Percentiles rank a stretch among this genome's conserved stretches.
These are phyloP conservation scores for Speoplatyrhinus poulsoni DNA, from an alignment of 2,113 vertebrate species.

Conservation along the genomic window DNA sequence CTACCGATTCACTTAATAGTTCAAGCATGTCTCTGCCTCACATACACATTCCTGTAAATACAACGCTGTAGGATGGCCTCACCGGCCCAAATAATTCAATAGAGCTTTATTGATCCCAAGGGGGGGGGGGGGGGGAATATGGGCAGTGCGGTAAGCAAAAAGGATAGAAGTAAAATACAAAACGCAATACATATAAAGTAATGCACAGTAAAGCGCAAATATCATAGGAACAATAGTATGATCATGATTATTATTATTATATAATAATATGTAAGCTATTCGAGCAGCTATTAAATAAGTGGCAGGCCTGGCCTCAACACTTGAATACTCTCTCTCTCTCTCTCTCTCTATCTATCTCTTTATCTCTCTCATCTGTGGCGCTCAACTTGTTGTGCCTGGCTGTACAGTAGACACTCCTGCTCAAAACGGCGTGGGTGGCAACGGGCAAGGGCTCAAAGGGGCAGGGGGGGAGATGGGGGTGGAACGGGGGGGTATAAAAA, in stretches of 20 bases:
- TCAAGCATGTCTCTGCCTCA: too few species aligned
- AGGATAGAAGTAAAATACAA: too few species aligned
- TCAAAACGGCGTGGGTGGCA: conserved; percentile 54
- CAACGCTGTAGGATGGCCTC: conserved; percentile 24
- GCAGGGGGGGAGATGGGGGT: conserved; percentile 30
- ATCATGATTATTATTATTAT: too few species aligned
- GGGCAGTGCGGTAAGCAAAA: too few species aligned
- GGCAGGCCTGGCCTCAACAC: conserved; percentile 27
- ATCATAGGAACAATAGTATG: too few species aligned
- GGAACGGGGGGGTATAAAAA: conserved; percentile 11
- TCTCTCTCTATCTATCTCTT: conserved; percentile 8
- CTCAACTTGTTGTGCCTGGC: conserved; percentile 35
- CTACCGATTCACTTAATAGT: too few species aligned
- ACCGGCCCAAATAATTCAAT: not conserved
- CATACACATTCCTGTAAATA: too few species aligned
- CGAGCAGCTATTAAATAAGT: not conserved
- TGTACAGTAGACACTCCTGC: conserved; percentile 48
- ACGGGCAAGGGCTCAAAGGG: conserved; percentile 60
- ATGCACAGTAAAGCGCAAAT: too few species aligned
- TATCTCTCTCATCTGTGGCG: conserved; percentile 30
- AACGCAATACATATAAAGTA: too few species aligned
- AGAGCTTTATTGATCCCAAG: too few species aligned
- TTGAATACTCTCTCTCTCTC: conserved; percentile 15
- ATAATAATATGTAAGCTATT: too few species aligned
- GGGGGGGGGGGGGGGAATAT: too few species aligned